phyloP scores from a whole-genome alignment of 1,140 invertebrate species.

The Coelopa frigida region DNA sequence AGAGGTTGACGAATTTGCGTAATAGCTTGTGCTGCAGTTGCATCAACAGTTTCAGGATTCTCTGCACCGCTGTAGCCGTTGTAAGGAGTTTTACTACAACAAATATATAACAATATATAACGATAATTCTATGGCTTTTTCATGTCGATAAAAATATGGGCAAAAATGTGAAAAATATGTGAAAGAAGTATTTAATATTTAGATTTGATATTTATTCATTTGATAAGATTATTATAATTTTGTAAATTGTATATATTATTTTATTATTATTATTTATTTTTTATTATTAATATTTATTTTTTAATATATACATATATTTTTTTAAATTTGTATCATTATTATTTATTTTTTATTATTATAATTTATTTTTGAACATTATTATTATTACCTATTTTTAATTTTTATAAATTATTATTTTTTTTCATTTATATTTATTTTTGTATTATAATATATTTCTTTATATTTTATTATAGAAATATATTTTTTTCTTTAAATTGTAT shows the following conservation, averaged over 20 bases:
- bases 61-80: constrained; percentile 44
- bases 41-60: constrained; percentile 42
- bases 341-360: background rate
- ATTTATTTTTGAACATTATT: background rate
- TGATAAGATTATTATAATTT: too few relatives aligned
- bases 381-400: too few relatives aligned
- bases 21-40: constrained; percentile 43
- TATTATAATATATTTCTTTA: background rate
- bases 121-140: background rate
- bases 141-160: background rate
- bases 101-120: background rate
- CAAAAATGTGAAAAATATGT: background rate
- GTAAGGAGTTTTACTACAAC: constrained; percentile 20
- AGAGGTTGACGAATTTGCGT: constrained; percentile 35
- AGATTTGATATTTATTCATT: too few relatives aligned
- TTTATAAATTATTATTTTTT: background rate
- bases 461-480: background rate
- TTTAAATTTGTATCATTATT: background rate
- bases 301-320: background rate
- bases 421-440: background rate
- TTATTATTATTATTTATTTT: background rate
- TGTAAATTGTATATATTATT: too few relatives aligned
- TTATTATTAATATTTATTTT: background rate
- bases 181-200: background rate
- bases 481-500: background rate